Evolutionary conservation across 2,113 vertebrate genomes (phyloP).

Genomic region (Nematolebias whitei): DNA sequence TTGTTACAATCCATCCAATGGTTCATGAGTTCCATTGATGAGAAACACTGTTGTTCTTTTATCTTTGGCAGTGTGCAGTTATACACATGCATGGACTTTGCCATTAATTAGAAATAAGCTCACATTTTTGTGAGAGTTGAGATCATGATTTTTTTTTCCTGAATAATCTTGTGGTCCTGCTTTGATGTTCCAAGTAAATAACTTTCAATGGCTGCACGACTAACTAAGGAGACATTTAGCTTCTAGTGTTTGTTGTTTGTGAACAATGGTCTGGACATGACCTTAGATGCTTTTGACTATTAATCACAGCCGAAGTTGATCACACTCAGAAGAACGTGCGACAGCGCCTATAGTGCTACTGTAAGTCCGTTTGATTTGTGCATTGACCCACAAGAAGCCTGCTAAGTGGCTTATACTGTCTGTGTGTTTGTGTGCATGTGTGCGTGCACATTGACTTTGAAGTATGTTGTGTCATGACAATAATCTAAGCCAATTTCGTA

Average conservation of each 20-base stretch:
- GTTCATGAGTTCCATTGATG: no score
- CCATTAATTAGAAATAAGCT: no score
- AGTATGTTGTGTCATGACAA: conserved; percentile 70
- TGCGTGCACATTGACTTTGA: conserved; percentile 63
- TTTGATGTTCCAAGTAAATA: conserved; percentile 47
- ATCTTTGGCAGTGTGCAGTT: no score
- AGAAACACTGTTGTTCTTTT: no score
- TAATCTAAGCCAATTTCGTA: conserved; percentile 76
- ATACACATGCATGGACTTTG: no score
- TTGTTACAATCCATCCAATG: no score
- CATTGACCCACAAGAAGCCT: conserved; percentile 73
- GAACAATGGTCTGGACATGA: conserved; percentile 41
- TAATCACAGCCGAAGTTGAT: conserved; percentile 60
- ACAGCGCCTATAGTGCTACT: conserved; percentile 61
- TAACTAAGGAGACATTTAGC: conserved; percentile 50
- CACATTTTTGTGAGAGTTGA: no score
- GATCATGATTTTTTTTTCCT: conserved; percentile 1
- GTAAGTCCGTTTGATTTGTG: conserved; percentile 77
- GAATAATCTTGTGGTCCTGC: background rate
- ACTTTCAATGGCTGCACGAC: conserved; percentile 47
- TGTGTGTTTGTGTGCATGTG: conserved; percentile 30
- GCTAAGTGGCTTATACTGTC: conserved; percentile 71
- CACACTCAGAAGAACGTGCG: conserved; percentile 49
- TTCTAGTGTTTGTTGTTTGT: conserved; percentile 39
- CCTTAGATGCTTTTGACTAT: conserved; percentile 56